Evolutionary conservation across 2,888 invertebrate species (phyloP).

Genomic region (Invenusta paracnida): DNA sequence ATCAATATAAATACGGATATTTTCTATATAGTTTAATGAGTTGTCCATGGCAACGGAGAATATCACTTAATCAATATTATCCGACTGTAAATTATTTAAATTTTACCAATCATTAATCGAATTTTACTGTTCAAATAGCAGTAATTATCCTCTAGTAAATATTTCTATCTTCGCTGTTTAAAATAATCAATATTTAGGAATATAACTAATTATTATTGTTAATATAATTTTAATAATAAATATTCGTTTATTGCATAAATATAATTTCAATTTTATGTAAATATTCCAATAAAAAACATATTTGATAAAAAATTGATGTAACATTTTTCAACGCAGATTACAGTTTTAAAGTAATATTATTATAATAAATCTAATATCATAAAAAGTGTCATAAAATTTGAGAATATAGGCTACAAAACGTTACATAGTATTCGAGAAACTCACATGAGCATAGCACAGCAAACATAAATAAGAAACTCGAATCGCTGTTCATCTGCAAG

Average conservation of each 20-base stretch:
- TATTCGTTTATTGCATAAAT: too few relatives aligned
- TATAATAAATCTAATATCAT: too few relatives aligned
- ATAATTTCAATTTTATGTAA: too few relatives aligned
- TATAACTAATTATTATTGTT: background rate
- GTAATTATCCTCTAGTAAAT: constrained; percentile 6
- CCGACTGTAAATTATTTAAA: constrained; percentile 21
- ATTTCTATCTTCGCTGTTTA: constrained; percentile 7
- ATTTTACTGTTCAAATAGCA: constrained; percentile 21
- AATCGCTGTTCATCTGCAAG: constrained; percentile 85
- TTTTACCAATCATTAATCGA: constrained; percentile 9
- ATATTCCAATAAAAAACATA: too few relatives aligned
- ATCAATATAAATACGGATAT: background rate
- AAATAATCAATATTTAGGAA: constrained; percentile 26
- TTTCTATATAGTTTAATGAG: background rate
- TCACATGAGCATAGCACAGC: constrained; percentile 95
- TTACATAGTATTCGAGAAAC: too few relatives aligned
- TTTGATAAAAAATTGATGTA: too few relatives aligned
- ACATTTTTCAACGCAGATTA: too few relatives aligned
- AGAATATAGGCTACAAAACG: too few relatives aligned
- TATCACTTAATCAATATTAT: constrained; percentile 29
- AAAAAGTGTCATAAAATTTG: too few relatives aligned
- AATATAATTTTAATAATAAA: too few relatives aligned
- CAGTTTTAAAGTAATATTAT: too few relatives aligned
- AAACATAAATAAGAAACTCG: constrained; percentile 81
- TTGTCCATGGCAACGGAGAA: constrained; percentile 24